These are phyloP conservation scores for Drosophila nannoptera DNA, from an alignment of 1,140 invertebrate genomes.

Conservation along the genomic window DNA sequence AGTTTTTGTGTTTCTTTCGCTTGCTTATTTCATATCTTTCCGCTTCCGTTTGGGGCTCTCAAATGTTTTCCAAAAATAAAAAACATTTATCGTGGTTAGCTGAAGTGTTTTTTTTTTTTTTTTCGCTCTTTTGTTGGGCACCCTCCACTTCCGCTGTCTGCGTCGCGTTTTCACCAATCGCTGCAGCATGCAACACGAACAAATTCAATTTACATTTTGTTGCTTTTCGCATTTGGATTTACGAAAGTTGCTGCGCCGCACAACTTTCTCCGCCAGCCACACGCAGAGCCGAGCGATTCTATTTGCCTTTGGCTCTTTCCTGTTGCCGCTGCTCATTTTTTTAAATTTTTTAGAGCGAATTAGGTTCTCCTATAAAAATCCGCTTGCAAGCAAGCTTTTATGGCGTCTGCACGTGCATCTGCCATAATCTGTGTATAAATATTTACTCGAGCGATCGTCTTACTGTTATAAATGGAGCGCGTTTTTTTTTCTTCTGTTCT, in stretches of 20 bases:
- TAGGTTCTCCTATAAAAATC: not conserved
- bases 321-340: no score
- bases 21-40: slow-evolving; percentile 25
- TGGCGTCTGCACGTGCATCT: slow-evolving; percentile 2
- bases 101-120: slow-evolving; percentile 8
- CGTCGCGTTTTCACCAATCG: slow-evolving; percentile 23
- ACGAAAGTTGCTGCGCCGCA: slow-evolving; percentile 19
- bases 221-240: not conserved
- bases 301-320: not conserved
- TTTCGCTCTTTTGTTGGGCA: slow-evolving; percentile 18
- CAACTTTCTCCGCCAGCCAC: slow-evolving; percentile 36
- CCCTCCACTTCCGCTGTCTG: slow-evolving; percentile 36
- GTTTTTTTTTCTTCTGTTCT: no score
- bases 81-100: slow-evolving; percentile 12
- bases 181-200: slow-evolving; percentile 34
- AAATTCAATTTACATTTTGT: slow-evolving; percentile 37
- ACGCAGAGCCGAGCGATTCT: not conserved
- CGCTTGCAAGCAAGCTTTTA: not conserved
- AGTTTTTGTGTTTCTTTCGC: not conserved
- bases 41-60: slow-evolving; percentile 39
- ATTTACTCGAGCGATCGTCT: not conserved
- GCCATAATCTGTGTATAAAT: not conserved
- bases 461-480: no score
- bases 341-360: no score
- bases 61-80: slow-evolving; percentile 6